A percentile compares a stretch with the other conserved stretches of the same genome.
phyloP scores from a whole-genome alignment of 2,888 invertebrate genomes.

The Aspidapion aeneum region DNA sequence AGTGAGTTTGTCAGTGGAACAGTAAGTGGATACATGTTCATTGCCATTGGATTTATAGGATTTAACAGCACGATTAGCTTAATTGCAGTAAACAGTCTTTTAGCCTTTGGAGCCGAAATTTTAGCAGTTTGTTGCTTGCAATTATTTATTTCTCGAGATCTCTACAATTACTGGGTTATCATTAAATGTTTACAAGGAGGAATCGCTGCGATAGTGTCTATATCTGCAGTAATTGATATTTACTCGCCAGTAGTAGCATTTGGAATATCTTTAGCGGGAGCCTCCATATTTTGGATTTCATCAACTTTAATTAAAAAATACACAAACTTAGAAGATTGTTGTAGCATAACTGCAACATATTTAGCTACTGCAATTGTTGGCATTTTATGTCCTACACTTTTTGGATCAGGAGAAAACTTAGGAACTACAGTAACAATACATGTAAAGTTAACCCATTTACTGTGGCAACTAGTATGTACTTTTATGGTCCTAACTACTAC shows the following conservation, averaged over 20 bases:
- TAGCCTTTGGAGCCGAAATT: constrained; percentile 30
- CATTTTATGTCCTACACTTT: constrained; percentile 35
- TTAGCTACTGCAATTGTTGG: constrained; percentile 39
- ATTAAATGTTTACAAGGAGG: constrained; percentile 43
- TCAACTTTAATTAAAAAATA: constrained; percentile 33
- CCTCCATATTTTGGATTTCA: constrained; percentile 35
- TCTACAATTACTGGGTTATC: constrained; percentile 43
- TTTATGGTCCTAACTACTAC: constrained; percentile 18
- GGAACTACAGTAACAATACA: constrained; percentile 9
- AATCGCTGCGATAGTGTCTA: constrained; percentile 39
- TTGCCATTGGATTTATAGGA: constrained; percentile 40
- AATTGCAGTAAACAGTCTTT: constrained; percentile 27
- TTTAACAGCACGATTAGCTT: constrained; percentile 27
- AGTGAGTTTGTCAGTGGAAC: constrained; percentile 37
- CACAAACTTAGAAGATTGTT: constrained; percentile 44
- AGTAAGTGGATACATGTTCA: constrained; percentile 41
- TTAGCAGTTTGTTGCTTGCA: constrained; percentile 26
- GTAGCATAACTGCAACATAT: constrained; percentile 41
- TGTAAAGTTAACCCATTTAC: constrained; percentile 12
- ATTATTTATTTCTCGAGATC: constrained; percentile 33
- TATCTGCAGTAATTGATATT: constrained; percentile 40
- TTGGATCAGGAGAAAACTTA: constrained; percentile 26
- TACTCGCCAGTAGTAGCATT: constrained; percentile 37
- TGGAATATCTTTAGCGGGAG: constrained; percentile 28
- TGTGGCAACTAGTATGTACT: constrained; percentile 32